Evolutionary conservation across 2,888 invertebrate species (phyloP).

Genomic region (Steromphala cineraria): DNA sequence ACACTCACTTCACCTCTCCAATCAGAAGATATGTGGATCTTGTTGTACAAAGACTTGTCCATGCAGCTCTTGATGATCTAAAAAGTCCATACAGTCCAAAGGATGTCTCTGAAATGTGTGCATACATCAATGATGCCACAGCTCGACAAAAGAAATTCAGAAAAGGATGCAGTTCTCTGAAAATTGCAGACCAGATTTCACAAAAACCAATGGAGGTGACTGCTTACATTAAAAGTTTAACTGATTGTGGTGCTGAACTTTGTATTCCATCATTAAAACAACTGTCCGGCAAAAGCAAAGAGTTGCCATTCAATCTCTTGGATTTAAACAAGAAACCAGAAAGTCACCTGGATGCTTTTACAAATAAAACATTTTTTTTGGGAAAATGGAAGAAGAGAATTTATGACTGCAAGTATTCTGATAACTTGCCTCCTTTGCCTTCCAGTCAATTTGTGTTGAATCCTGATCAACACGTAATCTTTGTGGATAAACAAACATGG

Average conservation of each 20-base stretch:
- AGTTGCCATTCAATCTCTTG: conserved; percentile 42
- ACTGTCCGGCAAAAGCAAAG: conserved; percentile 33
- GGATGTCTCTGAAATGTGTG: conserved; percentile 46
- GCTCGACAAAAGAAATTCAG: conserved; percentile 44
- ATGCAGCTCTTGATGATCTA: conserved; percentile 35
- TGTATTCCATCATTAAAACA: conserved; percentile 40
- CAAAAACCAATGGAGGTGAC: conserved; percentile 36
- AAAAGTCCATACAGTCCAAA: conserved; percentile 38
- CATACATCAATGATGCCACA: conserved; percentile 42
- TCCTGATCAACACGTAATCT: not conserved
- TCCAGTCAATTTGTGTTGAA: not conserved
- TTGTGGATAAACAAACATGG: conserved; percentile 6
- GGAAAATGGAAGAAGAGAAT: conserved; percentile 46
- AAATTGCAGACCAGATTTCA: conserved; percentile 39
- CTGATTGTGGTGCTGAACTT: conserved; percentile 41
- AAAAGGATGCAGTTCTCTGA: conserved; percentile 40
- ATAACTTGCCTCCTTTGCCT: not conserved
- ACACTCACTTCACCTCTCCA: conserved; percentile 56
- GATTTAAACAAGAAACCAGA: conserved; percentile 44
- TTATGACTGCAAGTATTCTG: conserved; percentile 25
- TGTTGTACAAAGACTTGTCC: conserved; percentile 47
- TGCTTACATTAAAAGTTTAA: conserved; percentile 39
- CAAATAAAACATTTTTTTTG: conserved; percentile 30
- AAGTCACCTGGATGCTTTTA: conserved; percentile 27
- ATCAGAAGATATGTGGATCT: conserved; percentile 50